These are phyloP conservation scores for Crypturellus undulatus DNA, from an alignment of 2,113 vertebrate species.

Conservation along the genomic window DNA sequence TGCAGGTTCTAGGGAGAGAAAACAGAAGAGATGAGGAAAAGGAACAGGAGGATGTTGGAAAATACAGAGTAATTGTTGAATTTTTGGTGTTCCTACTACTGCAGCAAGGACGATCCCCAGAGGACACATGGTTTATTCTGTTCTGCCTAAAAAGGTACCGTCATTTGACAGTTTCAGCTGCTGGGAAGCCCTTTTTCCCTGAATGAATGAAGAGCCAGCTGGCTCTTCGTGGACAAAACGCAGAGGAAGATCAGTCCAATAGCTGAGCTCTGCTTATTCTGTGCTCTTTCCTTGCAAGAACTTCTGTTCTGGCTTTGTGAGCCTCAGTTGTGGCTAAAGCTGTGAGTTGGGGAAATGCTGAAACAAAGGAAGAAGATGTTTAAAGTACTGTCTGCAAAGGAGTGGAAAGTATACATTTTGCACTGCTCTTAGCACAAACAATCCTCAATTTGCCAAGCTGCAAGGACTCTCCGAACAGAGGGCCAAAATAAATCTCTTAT, in stretches of 20 bases:
- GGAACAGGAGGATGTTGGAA: not conserved
- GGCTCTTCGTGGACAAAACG: not conserved
- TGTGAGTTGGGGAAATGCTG: not conserved
- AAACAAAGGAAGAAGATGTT: slow-evolving; percentile 10
- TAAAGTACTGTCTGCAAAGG: not conserved
- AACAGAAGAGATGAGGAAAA: not conserved
- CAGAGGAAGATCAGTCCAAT: not conserved
- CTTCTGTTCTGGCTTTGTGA: not conserved
- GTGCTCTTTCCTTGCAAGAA: not conserved
- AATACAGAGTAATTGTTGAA: not conserved
- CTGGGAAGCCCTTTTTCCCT: not conserved
- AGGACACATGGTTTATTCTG: fast-evolving
- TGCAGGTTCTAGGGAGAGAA: not conserved
- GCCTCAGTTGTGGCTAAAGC: not conserved
- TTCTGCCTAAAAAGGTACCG: not conserved
- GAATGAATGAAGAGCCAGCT: not conserved
- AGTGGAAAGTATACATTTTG: not conserved
- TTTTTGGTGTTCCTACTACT: not conserved
- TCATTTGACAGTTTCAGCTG: not conserved
- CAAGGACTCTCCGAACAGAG: not conserved
- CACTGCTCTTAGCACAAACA: not conserved
- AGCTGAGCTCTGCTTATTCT: not conserved
- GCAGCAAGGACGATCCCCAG: not conserved
- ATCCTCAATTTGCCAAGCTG: not conserved
- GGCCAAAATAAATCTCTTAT: not conserved